These are phyloP conservation scores for Phalanger gymnotis DNA, from an alignment of 2,797 vertebrate species.

Conservation along the genomic window DNA sequence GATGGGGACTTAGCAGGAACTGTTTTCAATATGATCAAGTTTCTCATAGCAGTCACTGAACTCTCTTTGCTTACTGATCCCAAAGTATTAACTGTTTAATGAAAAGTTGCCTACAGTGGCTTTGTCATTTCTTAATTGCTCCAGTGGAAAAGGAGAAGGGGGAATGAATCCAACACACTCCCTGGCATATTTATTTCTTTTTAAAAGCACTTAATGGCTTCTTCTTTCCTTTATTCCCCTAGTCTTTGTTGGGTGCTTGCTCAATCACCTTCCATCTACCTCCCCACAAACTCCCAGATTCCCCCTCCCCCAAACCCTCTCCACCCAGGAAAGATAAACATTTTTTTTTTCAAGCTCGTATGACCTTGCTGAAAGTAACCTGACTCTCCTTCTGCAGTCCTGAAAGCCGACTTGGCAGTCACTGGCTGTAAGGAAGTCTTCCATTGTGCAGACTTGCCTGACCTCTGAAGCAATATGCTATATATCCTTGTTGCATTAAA, in stretches of 20 bases:
- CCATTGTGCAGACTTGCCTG: constrained; percentile 79
- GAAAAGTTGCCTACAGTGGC: constrained; percentile 36
- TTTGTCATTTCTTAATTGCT: constrained; percentile 48
- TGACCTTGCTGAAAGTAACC: constrained; percentile 77
- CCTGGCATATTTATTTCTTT: constrained; percentile 4
- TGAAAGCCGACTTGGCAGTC: constrained; percentile 74
- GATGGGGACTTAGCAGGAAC: background rate
- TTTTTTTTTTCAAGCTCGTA: constrained; percentile 67
- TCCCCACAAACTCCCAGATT: background rate
- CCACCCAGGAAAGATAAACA: constrained; percentile 73
- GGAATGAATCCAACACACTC: constrained; percentile 16
- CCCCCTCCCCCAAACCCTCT: background rate
- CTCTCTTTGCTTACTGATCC: constrained; percentile 43
- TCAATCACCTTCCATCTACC: constrained; percentile 8
- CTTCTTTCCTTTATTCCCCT: constrained; percentile 70
- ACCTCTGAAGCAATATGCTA: constrained; percentile 72
- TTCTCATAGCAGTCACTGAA: background rate
- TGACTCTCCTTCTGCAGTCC: constrained; percentile 63
- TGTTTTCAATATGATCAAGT: constrained; percentile 10
- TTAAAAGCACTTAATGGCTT: constrained; percentile 37
- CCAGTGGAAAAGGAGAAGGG: constrained; percentile 14
- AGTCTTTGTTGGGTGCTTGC: constrained; percentile 42
- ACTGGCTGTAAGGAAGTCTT: constrained; percentile 72
- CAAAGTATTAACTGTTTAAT: constrained; percentile 64
- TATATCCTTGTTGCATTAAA: constrained; percentile 65